A percentile compares a stretch with the other conserved stretches of the same genome.
Evolutionary conservation across 2,113 vertebrate genomes (phyloP).

Genomic region (Chitala chitala): DNA sequence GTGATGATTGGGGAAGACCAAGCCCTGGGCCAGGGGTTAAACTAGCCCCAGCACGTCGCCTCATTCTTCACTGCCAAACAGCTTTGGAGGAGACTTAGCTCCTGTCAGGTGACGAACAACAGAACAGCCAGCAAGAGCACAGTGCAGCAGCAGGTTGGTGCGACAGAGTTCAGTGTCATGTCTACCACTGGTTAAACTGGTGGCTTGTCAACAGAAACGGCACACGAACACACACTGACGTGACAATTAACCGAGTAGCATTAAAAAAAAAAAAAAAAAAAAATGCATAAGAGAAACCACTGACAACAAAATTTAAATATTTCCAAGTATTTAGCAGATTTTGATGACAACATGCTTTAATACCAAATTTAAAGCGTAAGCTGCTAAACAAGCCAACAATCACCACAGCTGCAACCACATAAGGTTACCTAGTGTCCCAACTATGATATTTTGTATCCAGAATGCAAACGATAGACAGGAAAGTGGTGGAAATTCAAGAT

Average conservation of each 20-base stretch:
- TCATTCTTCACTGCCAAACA: conserved; percentile 10
- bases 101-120: conserved; percentile 40
- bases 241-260: too few species aligned
- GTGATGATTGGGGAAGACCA: not conserved
- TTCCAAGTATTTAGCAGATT: not conserved
- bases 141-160: not conserved
- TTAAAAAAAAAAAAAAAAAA: not conserved
- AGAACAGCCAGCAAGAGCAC: not conserved
- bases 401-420: not conserved
- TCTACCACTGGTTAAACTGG: too few species aligned
- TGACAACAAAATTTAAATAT: too few species aligned
- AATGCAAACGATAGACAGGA: conserved; percentile 44
- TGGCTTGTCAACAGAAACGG: too few species aligned
- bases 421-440: not conserved
- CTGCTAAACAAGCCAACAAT: not conserved
- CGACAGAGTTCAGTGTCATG: not conserved
- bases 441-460: conserved; percentile 6
- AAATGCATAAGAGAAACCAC: not conserved
- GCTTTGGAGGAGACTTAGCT: conserved; percentile 22
- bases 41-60: not conserved
- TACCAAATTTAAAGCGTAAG: too few species aligned
- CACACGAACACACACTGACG: not conserved
- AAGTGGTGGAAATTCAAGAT: conserved; percentile 43
- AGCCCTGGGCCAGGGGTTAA: not conserved
- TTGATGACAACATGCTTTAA: too few species aligned